Conservation (phyloP, 1,140 invertebrate species). For the Tetraneura akinire region DNA sequence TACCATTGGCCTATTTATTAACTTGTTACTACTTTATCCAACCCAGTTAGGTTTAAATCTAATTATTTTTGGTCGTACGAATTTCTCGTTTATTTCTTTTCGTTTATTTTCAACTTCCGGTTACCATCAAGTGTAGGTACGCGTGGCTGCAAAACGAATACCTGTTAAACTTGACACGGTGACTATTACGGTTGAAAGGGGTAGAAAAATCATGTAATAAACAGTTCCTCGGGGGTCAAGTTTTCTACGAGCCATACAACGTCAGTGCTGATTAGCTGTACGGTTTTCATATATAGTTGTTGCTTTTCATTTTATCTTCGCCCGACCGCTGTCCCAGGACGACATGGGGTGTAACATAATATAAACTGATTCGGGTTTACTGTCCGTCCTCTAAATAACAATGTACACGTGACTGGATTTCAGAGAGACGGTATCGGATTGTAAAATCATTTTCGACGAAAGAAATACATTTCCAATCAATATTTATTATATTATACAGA, state of each 20-base stretch:
- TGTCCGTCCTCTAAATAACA: neutral
- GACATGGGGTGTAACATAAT: neutral
- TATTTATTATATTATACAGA: neutral
- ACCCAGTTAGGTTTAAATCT: no score
- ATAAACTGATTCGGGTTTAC: constrained; percentile 30
- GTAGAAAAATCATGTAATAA: constrained; percentile 6
- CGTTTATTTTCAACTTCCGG: no score
- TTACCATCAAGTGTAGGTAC: no score
- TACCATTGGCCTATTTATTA: no score
- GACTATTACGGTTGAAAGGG: neutral
- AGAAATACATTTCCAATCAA: neutral
- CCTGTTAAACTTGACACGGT: neutral
- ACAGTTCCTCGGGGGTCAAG: neutral
- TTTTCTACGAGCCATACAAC: neutral
- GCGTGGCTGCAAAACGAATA: neutral
- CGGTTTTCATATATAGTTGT: neutral
- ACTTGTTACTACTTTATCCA: no score
- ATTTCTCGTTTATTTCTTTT: no score
- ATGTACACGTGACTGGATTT: constrained; percentile 15
- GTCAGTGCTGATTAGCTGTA: neutral
- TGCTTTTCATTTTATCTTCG: neutral
- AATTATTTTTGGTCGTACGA: no score
- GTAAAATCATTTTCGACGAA: no score
- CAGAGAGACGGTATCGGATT: neutral
- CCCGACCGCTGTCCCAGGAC: neutral